A percentile compares a stretch with the other conserved stretches of the same genome.
phyloP scores from a whole-genome alignment of 2,113 vertebrate genomes.

The Octodon degus region DNA sequence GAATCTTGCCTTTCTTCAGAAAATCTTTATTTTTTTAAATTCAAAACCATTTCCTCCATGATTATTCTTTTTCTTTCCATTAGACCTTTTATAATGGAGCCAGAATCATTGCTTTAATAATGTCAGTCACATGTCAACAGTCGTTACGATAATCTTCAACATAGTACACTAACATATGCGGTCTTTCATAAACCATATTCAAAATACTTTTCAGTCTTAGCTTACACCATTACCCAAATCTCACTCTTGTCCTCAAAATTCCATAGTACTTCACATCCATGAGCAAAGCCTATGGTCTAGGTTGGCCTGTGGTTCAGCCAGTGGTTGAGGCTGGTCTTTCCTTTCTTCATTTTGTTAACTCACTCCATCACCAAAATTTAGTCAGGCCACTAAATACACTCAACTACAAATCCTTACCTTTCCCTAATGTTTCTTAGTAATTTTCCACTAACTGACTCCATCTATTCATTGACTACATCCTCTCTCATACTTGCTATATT shows the following conservation, averaged over 20 bases:
- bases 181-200: neutral
- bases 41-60: neutral
- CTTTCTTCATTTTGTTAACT: neutral
- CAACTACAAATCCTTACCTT: neutral
- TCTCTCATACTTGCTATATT: neutral
- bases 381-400: neutral
- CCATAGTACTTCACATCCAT: neutral
- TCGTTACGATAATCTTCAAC: neutral
- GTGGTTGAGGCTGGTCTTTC: neutral
- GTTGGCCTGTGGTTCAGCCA: neutral
- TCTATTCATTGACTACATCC: neutral
- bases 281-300: neutral
- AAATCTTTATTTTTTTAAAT: neutral
- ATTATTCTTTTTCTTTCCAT: neutral
- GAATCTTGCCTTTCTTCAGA: neutral
- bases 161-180: neutral
- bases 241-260: neutral
- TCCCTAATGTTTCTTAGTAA: neutral
- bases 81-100: neutral
- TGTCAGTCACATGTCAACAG: neutral
- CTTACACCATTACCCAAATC: neutral
- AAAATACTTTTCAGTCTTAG: neutral
- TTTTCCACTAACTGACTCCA: neutral
- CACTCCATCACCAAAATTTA: neutral
- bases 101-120: neutral